These are phyloP conservation scores for Burhinus oedicnemus DNA, from an alignment of 2,113 vertebrate species.

Conservation along the genomic window DNA sequence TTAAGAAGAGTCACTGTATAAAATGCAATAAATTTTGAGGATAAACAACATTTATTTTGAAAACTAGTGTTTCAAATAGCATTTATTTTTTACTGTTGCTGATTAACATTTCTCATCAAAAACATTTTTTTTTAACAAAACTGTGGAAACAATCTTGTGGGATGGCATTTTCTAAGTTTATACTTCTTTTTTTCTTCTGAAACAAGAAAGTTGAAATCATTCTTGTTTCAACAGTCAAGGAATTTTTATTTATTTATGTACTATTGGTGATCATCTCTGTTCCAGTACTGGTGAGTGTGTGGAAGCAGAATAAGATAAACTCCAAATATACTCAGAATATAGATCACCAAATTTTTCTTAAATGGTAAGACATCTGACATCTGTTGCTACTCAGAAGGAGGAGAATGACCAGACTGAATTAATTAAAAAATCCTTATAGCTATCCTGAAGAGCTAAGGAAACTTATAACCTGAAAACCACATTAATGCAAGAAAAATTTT, in stretches of 20 bases:
- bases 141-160: accelerated
- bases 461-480: background rate
- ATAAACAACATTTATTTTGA: background rate
- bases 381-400: background rate
- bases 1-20: background rate
- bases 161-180: background rate
- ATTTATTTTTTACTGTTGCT: background rate
- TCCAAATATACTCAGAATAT: background rate
- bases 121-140: background rate
- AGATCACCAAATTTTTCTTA: background rate
- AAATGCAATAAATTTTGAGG: background rate
- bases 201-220: background rate
- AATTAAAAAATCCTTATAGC: background rate
- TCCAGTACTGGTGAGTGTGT: background rate
- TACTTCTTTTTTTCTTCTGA: background rate
- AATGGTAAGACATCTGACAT: background rate
- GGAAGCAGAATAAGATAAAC: background rate
- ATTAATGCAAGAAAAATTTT: background rate
- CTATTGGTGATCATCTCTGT: background rate
- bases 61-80: background rate
- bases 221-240: background rate
- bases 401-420: background rate
- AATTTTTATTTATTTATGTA: background rate
- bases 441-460: background rate
- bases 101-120: background rate